These are phyloP conservation scores for Arenicola marina DNA, from an alignment of 2,888 invertebrate genomes.

Conservation along the genomic window DNA sequence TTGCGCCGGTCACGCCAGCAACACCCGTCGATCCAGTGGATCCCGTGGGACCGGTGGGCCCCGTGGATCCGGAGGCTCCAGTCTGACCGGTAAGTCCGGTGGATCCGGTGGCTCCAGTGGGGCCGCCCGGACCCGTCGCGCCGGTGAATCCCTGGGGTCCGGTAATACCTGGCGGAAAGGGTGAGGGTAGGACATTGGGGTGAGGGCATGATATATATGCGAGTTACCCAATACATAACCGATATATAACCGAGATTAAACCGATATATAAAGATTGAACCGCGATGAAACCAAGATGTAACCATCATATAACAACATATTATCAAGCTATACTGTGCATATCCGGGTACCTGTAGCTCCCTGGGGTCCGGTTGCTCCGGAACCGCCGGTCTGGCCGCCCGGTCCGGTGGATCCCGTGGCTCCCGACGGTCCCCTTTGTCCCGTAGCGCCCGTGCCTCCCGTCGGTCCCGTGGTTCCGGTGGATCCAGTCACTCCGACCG, in stretches of 20 bases:
- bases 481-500: no score
- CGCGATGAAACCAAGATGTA: no score
- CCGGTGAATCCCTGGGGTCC: slow-evolving; percentile 14
- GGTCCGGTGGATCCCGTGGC: not conserved
- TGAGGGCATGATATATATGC: no score
- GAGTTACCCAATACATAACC: no score
- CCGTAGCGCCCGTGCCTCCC: slow-evolving; percentile 22
- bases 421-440: slow-evolving; percentile 20
- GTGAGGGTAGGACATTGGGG: no score
- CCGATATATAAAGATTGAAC: no score
- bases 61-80: slow-evolving; percentile 19
- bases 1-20: slow-evolving; percentile 67
- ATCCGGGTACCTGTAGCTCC: slow-evolving; percentile 1
- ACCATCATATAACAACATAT: no score
- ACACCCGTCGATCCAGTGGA: slow-evolving; percentile 2
- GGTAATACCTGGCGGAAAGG: no score
- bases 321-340: not conserved
- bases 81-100: slow-evolving; percentile 22
- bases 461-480: not conserved
- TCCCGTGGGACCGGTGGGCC: slow-evolving; percentile 15
- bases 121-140: slow-evolving; percentile 12
- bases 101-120: slow-evolving; percentile 17
- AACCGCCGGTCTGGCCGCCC: not conserved
- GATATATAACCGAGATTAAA: no score
- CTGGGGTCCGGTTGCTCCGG: slow-evolving; percentile 4